Evolutionary conservation across 1,140 invertebrate species (phyloP), one percentile per base, ranked within the genome.

Genomic region (Cardiocondyla obscurior): DNA sequence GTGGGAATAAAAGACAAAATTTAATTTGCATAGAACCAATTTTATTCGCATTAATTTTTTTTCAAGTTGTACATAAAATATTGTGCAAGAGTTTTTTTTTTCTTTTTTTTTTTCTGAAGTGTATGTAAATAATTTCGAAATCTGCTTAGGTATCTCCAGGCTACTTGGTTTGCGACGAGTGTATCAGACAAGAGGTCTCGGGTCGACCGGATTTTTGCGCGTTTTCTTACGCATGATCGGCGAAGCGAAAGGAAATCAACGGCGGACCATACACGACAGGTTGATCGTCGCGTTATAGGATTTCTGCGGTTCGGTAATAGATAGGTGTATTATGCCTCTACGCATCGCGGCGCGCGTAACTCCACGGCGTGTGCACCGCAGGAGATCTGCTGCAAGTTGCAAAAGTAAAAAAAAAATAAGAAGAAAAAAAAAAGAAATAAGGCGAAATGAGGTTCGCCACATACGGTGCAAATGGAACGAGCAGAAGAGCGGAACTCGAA

Each of bases 261-360:
- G 49, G 22, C 36, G n/a, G 49, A 25, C 33, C 60, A 46, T 49
- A 77, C 19, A 46, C 46, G 62, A 81, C 85, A 81, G 62, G 74
- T 81, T 84, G 85, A 30, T 87, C 85, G 55, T 44, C 73, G 55
- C 57, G 67, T 88, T 92, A 90, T 90, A 90, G 88, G 90, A 90
- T 93, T 93, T 92, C 89, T 85, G 90, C 70, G 91, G 89, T 86
- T 86, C 46, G 81, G 89, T 90, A 93, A 93, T 90, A 87, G 88
- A 92, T 92, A 91, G 84, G 85, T 86, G 85, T 85, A 86, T 85
- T 86, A 83, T 85, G 69, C 88, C 86, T 83, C 51, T 49, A 87
- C 55, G 83, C 77, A 88, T 64, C 55, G 44, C 84, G 62, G 83
- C 88, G 79, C 85, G 74, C 60, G 76, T 88, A 84, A 88, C 84